Percentiles rank a stretch among this genome's conserved stretches.
These are phyloP conservation scores for Pipa parva DNA, from an alignment of 2,113 vertebrate genomes.

Conservation along the genomic window DNA sequence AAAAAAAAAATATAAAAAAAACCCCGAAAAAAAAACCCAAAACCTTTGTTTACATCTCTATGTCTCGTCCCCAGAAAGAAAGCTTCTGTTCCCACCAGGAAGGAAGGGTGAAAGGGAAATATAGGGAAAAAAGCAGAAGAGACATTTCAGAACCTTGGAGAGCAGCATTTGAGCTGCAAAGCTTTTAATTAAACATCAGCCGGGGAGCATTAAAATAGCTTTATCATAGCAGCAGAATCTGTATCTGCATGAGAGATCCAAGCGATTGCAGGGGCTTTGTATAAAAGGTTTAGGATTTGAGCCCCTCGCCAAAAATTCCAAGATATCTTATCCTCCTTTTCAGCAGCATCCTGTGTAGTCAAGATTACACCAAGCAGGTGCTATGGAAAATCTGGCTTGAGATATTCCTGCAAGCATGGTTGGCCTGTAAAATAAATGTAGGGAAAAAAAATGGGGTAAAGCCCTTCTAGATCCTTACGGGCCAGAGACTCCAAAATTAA, in stretches of 20 bases:
- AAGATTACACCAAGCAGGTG: constrained; percentile 15
- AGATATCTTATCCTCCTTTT: constrained; percentile 27
- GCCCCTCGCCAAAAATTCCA: constrained; percentile 17
- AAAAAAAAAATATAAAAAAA: too few relatives aligned
- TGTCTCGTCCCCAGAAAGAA: constrained; percentile 17
- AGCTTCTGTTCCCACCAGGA: constrained; percentile 9
- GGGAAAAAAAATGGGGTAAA: neutral
- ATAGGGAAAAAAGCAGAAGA: constrained; percentile 12
- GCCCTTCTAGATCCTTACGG: neutral
- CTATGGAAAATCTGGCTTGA: neutral
- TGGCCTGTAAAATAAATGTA: too few relatives aligned
- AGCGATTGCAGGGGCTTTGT: neutral
- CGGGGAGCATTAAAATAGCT: constrained; percentile 11
- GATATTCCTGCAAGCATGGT: neutral
- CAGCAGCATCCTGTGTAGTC: neutral
- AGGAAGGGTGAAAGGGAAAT: constrained; percentile 35
- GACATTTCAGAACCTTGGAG: constrained; percentile 53
- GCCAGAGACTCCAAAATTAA: neutral
- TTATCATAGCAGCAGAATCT: constrained; percentile 6
- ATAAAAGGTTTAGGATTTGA: constrained; percentile 28
- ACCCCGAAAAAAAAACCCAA: too few relatives aligned
- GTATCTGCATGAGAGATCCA: neutral
- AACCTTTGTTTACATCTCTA: constrained; percentile 16
- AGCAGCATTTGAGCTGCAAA: constrained; percentile 29
- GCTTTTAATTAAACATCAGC: neutral